Evolutionary conservation across 2,113 vertebrate species (phyloP).

Genomic region (Ailurus styani): DNA sequence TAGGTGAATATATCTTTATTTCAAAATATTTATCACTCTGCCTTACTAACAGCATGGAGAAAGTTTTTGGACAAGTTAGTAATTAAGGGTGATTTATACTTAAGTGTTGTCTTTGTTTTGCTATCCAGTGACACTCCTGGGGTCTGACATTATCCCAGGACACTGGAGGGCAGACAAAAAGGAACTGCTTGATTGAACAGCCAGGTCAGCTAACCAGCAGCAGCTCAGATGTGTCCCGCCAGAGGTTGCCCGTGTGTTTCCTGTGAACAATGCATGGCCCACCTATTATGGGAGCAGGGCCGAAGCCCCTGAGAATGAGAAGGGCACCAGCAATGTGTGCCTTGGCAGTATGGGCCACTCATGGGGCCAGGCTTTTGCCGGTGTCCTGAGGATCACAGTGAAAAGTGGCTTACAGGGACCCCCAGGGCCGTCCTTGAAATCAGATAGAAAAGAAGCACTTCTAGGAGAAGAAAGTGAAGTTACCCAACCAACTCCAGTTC

Average conservation of each 20-base stretch:
- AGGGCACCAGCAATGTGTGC: background rate
- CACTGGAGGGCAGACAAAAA: background rate
- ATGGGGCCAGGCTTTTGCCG: background rate
- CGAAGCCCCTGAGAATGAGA: background rate
- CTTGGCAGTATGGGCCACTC: too few relatives aligned
- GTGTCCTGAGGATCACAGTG: background rate
- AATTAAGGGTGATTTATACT: background rate
- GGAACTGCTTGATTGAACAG: background rate
- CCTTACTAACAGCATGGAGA: background rate
- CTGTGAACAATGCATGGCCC: background rate
- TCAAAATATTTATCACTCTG: slow-evolving; percentile 44
- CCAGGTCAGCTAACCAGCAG: background rate
- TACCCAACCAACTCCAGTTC: background rate
- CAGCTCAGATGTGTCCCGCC: background rate
- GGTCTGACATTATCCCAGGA: background rate
- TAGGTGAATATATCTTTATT: background rate
- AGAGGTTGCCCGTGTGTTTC: background rate
- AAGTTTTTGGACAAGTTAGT: background rate
- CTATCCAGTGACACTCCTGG: background rate
- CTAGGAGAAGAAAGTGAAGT: background rate
- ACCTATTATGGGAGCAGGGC: background rate
- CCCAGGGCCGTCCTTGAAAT: background rate
- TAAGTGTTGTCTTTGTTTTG: background rate
- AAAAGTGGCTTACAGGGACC: background rate
- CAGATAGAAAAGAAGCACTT: background rate